phyloP scores from a whole-genome alignment of 2,113 vertebrate species.

The Ictidomys tridecemlineatus region DNA sequence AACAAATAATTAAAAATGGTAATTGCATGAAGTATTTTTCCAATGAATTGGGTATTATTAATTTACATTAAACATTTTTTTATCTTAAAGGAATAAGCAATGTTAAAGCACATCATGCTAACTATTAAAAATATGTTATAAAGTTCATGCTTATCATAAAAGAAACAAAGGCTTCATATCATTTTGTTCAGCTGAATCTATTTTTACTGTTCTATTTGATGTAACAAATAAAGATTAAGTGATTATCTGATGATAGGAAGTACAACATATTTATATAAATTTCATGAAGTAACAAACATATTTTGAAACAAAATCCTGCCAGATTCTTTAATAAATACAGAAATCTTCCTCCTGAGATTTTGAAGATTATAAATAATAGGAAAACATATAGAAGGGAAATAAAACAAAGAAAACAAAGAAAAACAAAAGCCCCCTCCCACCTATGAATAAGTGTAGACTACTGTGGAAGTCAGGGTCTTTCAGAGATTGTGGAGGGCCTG shows the following conservation, averaged over 20 bases:
- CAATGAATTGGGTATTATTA: background rate
- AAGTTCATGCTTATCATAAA: background rate
- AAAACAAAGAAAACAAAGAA: background rate
- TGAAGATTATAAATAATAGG: background rate
- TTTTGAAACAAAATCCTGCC: background rate
- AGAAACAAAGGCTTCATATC: background rate
- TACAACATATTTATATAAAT: background rate
- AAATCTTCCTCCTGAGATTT: background rate
- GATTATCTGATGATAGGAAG: background rate
- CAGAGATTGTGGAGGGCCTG: background rate
- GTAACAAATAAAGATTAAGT: background rate
- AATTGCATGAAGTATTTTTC: background rate
- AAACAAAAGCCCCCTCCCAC: background rate
- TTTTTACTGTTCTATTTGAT: background rate
- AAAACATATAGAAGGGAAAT: background rate
- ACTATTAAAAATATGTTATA: background rate
- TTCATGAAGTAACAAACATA: background rate
- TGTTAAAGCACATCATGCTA: fast-evolving
- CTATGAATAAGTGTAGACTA: too few relatives aligned
- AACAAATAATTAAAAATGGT: background rate
- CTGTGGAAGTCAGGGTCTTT: background rate
- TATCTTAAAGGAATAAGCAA: background rate
- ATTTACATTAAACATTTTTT: background rate
- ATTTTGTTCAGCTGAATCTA: background rate
- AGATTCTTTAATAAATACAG: background rate